Evolutionary conservation across 2,888 invertebrate species (phyloP), one percentile per base, ranked within the genome.

Genomic region (Geophilus truncorum): DNA sequence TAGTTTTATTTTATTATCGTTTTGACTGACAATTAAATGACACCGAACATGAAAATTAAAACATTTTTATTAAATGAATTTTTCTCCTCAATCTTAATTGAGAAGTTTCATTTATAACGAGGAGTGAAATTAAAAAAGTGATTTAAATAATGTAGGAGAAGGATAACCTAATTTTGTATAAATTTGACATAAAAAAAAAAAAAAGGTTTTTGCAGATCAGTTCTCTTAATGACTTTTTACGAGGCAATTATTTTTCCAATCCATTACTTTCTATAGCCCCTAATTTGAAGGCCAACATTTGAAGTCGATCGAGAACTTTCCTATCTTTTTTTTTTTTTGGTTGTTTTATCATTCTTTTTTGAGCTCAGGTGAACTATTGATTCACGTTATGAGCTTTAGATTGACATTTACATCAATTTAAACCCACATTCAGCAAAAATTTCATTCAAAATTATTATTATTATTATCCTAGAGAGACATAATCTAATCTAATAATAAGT

Each of bases 161-260:
- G 57, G 23, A 62, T 62, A 62, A 62, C 57, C 57, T 62, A 62
- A 62, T 62, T 62, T 62, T 62, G 21, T 21, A 62, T 62, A 23
- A 40, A 62, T 62, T 62, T 62, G 57, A 62, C 57, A 62, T 62
- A 21, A 62, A 62, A 62, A 23, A 18, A 51, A 51, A 62, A 62
- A 62, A 62, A n/a, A n/a, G 23, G 57, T 62, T 21, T 21, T 62
- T 62, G 21, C 21, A 62, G 57, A 62, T 62, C 57, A 62, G 57
- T 62, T 62, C 57, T 62, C n/a, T 62, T 62, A 62, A 62, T 62
- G 57, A 23, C 21, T n/a, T 18, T 62, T 23, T 62, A 62, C 57
- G 57, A 62, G 57, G 57, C 57, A 62, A 62, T 62, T 62, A 62
- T 62, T 62, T 62, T 62, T 62, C 57, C 57, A 62, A 62, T 62